phyloP scores from a whole-genome alignment of 2,888 invertebrate genomes.

The Caenorhabditis sp. region DNA sequence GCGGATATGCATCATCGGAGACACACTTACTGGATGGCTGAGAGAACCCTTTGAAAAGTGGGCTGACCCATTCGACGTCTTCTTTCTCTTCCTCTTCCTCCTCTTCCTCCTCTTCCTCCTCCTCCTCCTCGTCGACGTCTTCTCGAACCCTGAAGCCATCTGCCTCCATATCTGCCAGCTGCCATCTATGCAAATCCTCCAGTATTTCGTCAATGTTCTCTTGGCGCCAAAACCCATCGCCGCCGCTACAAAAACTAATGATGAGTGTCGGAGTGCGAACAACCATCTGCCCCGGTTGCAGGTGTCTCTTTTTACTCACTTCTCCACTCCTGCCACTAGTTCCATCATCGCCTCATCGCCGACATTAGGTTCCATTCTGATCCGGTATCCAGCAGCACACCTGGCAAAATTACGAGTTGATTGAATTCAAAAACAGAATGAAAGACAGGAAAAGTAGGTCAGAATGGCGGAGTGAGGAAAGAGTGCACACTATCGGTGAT shows the following conservation, averaged over 20 bases:
- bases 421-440: constrained; percentile 6
- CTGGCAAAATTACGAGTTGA: constrained; percentile 11
- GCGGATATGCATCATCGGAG: too few species aligned
- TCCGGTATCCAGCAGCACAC: constrained; percentile 30
- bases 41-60: constrained; percentile 27
- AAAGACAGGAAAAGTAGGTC: not conserved
- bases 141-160: constrained; percentile 44
- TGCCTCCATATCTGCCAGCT: constrained; percentile 29
- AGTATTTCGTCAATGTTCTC: constrained; percentile 22
- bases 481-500: constrained; percentile 9
- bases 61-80: constrained; percentile 50
- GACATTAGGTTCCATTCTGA: constrained; percentile 25
- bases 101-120: constrained; percentile 36
- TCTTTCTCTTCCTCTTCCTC: constrained; percentile 30
- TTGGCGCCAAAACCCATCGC: constrained; percentile 13
- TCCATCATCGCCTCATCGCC: constrained; percentile 28
- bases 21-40: constrained; percentile 53
- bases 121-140: constrained; percentile 25
- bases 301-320: constrained; percentile 20
- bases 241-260: constrained; percentile 38
- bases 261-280: constrained; percentile 13
- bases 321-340: not conserved
- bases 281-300: constrained; percentile 22
- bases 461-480: not conserved
- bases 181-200: constrained; percentile 33